Conservation (phyloP, 2,797 vertebrate species). For the Emydoidea blandingii region DNA sequence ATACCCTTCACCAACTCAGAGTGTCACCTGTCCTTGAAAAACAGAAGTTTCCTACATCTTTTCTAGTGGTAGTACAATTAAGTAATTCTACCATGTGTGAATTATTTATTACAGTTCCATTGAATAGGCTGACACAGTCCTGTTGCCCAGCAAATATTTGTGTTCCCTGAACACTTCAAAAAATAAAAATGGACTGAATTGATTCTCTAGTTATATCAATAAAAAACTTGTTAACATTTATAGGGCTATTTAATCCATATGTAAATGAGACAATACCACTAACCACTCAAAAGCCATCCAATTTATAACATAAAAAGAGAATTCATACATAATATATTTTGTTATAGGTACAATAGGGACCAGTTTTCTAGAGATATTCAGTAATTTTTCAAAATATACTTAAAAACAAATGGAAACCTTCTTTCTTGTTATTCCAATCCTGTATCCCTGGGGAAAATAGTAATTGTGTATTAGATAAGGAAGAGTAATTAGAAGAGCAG, state of each 20-base stretch:
- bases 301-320: neutral
- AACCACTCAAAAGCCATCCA: neutral
- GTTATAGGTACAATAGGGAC: neutral
- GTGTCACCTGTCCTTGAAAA: neutral
- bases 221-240: neutral
- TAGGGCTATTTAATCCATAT: slow-evolving; percentile 7
- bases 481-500: neutral
- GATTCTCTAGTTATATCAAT: neutral
- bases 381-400: neutral
- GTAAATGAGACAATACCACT: neutral
- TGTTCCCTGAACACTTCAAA: neutral
- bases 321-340: neutral
- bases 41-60: neutral
- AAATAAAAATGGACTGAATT: neutral
- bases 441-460: neutral
- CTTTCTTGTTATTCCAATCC: neutral
- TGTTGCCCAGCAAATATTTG: neutral
- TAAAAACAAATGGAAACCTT: neutral
- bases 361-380: neutral
- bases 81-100: neutral
- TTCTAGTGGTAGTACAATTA: neutral
- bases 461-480: neutral
- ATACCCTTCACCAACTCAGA: neutral
- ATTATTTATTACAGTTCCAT: neutral
- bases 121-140: neutral